phyloP scores from a whole-genome alignment of 2,797 vertebrate genomes.

The Lacerta viridis region DNA sequence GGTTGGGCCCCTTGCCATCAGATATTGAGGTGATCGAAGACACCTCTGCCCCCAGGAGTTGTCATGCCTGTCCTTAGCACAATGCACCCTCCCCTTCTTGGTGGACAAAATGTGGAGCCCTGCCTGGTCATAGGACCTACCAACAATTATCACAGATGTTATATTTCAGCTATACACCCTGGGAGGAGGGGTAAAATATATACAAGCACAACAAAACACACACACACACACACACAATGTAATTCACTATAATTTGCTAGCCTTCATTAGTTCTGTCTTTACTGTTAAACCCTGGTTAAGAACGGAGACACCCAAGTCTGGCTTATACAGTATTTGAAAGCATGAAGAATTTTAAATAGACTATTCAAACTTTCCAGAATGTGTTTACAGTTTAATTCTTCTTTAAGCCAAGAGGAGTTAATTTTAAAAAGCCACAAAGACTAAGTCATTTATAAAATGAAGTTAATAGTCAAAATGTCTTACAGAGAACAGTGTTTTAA shows the following conservation, averaged over 20 bases:
- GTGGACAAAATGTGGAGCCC: neutral
- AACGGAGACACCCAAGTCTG: neutral
- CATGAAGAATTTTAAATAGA: neutral
- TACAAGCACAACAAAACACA: neutral
- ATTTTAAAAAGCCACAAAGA: neutral
- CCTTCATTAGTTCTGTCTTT: neutral
- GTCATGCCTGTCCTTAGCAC: too few species aligned
- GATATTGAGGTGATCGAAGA: too few species aligned
- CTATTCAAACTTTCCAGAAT: conserved; percentile 4
- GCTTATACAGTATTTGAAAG: neutral
- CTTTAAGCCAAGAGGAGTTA: conserved; percentile 1
- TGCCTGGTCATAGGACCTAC: neutral
- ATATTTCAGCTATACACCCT: neutral
- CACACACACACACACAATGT: neutral
- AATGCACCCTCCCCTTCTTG: neutral
- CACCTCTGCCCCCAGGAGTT: too few species aligned
- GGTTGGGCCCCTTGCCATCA: too few species aligned
- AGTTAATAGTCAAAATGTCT: neutral
- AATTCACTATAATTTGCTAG: neutral
- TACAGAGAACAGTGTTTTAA: conserved; percentile 1
- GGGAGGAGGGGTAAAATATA: neutral
- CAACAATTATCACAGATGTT: neutral
- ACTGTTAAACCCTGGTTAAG: neutral
- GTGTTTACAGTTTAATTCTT: neutral
- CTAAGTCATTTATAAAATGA: conserved; percentile 4